phyloP scores from a whole-genome alignment of 1,140 invertebrate genomes.

The Drosophila arawakana region DNA sequence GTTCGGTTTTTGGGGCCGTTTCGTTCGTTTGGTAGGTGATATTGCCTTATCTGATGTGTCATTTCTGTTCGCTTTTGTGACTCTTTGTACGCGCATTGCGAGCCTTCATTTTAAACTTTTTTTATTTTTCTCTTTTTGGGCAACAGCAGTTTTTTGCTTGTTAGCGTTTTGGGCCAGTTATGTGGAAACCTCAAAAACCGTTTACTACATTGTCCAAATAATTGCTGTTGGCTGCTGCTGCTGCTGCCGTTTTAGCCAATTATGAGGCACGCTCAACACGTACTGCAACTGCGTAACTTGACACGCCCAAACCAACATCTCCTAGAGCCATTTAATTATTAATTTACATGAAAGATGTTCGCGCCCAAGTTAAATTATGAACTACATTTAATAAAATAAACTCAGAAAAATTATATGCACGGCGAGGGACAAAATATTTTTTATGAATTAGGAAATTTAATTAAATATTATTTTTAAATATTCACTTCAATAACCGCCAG shows the following conservation, averaged over 20 bases:
- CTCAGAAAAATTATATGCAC: neutral
- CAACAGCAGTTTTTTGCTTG: constrained; percentile 76
- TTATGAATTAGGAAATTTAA: too few relatives aligned
- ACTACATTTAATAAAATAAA: neutral
- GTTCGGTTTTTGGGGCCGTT: constrained; percentile 17
- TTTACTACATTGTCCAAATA: constrained; percentile 68
- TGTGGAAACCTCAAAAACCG: constrained; percentile 55
- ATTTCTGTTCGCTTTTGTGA: constrained; percentile 74
- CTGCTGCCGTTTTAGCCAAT: constrained; percentile 45
- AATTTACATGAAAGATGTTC: constrained; percentile 6
- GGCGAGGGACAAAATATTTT: neutral
- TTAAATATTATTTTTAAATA: too few relatives aligned
- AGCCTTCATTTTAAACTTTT: constrained; percentile 48
- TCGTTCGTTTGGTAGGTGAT: constrained; percentile 63
- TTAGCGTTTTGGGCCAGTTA: constrained; percentile 58
- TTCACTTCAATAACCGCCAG: too few relatives aligned
- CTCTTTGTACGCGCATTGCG: constrained; percentile 70
- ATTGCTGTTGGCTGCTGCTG: constrained; percentile 54
- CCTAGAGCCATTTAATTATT: constrained; percentile 42
- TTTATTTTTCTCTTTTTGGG: constrained; percentile 35
- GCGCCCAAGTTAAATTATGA: neutral
- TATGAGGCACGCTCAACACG: constrained; percentile 69
- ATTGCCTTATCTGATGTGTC: constrained; percentile 83
- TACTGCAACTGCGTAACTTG: constrained; percentile 31
- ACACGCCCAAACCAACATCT: constrained; percentile 22